Conservation (phyloP, 2,797 vertebrate genomes). For the Eulemur rubriventer region DNA sequence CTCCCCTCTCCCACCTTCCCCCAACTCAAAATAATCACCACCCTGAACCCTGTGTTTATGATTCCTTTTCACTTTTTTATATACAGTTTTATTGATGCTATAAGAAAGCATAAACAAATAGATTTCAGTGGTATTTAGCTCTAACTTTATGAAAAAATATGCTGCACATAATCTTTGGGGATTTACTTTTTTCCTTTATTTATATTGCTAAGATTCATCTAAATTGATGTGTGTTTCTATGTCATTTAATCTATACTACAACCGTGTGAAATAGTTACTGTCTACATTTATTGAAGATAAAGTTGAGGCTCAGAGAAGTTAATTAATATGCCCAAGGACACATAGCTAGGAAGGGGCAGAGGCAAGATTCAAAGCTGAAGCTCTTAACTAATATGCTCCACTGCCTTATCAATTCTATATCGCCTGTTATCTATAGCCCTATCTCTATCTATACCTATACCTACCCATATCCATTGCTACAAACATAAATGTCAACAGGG, state of each 20-base stretch:
- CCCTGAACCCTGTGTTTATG: neutral
- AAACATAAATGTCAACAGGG: neutral
- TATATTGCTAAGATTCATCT: neutral
- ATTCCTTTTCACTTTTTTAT: neutral
- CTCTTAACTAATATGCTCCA: neutral
- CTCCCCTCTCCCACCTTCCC: neutral
- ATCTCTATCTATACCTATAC: neutral
- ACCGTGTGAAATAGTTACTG: neutral
- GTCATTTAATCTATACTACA: neutral
- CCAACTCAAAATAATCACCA: neutral
- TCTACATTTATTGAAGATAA: neutral
- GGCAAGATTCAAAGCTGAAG: neutral
- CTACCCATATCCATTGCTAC: neutral
- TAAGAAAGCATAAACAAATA: neutral
- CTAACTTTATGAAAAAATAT: slow-evolving; percentile 9
- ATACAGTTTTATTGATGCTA: neutral
- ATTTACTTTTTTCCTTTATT: slow-evolving; percentile 20
- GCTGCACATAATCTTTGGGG: neutral
- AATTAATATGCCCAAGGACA: neutral
- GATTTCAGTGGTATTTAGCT: neutral
- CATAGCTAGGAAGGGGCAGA: neutral
- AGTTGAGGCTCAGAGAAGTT: slow-evolving; percentile 25
- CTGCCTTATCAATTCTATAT: neutral
- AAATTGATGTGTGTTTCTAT: neutral
- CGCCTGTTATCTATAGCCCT: neutral